A percentile compares a stretch with the other conserved stretches of the same genome.
Conservation (phyloP, 2,113 vertebrate genomes). For the Vimba vimba region DNA sequence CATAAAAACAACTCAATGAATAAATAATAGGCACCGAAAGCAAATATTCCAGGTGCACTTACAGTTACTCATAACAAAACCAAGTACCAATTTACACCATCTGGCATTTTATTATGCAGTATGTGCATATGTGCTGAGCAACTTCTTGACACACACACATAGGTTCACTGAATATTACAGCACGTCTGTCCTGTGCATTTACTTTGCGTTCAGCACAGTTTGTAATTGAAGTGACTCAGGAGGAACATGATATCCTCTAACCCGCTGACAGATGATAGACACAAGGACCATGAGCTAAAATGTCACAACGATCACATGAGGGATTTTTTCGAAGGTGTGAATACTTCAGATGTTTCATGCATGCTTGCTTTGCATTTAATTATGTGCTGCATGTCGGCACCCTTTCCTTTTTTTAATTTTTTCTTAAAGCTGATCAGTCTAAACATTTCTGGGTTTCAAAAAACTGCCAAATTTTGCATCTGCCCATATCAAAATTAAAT, state of each 20-base stretch:
- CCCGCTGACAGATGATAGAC: not conserved
- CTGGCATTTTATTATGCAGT: not conserved
- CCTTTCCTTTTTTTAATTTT: not conserved
- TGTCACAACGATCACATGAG: constrained; percentile 60
- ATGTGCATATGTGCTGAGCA: not conserved
- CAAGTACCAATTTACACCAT: not conserved
- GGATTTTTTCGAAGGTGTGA: constrained; percentile 50
- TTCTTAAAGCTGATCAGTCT: not conserved
- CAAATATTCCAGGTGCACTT: not conserved
- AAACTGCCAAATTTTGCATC: not conserved
- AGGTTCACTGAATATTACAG: not conserved
- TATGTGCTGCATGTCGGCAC: not conserved
- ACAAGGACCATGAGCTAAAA: constrained; percentile 57
- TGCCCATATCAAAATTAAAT: not conserved
- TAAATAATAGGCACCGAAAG: not conserved
- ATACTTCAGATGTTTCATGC: constrained; percentile 37
- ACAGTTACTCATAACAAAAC: not conserved
- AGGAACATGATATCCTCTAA: constrained; percentile 14
- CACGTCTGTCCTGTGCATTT: not conserved
- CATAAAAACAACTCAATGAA: not conserved
- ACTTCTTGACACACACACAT: not conserved
- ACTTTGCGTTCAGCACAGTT: not conserved
- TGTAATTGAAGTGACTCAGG: constrained; percentile 8
- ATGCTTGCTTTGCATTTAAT: not conserved
- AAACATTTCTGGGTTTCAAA: not conserved